Evolutionary conservation across 1,140 invertebrate species (phyloP).

Genomic region (Dendroctonus ponderosae): DNA sequence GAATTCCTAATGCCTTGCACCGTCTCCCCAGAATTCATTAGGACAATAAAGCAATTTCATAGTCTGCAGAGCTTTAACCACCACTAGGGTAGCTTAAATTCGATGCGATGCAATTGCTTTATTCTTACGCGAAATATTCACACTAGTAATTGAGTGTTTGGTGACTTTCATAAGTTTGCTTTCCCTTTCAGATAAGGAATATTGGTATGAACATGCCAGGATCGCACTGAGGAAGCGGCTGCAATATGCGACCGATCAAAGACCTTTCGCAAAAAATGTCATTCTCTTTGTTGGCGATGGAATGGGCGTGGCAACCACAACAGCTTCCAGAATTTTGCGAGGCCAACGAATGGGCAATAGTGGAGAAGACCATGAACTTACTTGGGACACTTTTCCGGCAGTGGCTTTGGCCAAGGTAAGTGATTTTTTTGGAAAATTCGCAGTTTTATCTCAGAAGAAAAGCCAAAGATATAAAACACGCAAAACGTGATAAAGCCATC

Average conservation of each 20-base stretch:
- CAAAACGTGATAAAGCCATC: too few relatives aligned
- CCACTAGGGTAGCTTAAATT: neutral
- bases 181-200: conserved; percentile 49
- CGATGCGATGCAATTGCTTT: neutral
- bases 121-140: neutral
- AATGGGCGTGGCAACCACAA: conserved; percentile 70
- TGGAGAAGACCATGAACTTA: conserved; percentile 64
- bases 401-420: conserved; percentile 65
- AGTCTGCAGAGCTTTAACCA: conserved; percentile 1
- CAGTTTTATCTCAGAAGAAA: too few relatives aligned
- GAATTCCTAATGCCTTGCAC: too few relatives aligned
- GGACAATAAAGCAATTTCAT: conserved; percentile 9
- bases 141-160: neutral
- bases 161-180: too few relatives aligned
- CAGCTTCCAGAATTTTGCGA: conserved; percentile 64
- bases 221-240: conserved; percentile 64
- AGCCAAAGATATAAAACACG: too few relatives aligned
- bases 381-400: conserved; percentile 68
- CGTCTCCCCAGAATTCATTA: neutral
- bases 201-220: conserved; percentile 61
- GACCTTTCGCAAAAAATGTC: conserved; percentile 59
- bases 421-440: conserved; percentile 1
- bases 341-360: conserved; percentile 49
- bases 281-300: conserved; percentile 69
- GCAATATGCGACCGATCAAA: conserved; percentile 57